Evolutionary conservation across 2,797 vertebrate genomes (phyloP), one percentile per base, ranked within the genome.

Genomic region (Pseudochirops cupreus): DNA sequence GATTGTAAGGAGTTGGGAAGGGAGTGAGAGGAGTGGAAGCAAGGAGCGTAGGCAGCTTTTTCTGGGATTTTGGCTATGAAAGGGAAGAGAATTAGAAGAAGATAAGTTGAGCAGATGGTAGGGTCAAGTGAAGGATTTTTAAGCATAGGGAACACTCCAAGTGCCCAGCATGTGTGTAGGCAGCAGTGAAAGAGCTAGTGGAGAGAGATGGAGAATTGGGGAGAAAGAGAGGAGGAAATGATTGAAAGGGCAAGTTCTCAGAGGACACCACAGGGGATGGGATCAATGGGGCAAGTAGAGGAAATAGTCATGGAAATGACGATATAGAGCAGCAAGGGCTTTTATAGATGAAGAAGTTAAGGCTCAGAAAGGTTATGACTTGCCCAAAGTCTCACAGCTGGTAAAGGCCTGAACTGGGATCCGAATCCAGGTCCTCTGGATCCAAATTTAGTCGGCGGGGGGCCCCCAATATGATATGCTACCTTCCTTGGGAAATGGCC

Each of bases 61-160:
- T 46, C 39, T 46, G 46, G 39, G 74, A 82, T 82, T 82, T 82
- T 82, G 74, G 39, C 74, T 46, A 46, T 46, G 39, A 46, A 82
- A 46, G 12, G 11, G 6, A 82, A 82, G 39, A 82, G 39, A 46
- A 0, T 46, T 82, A 9, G 7, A 82, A 21, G n/a, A 82, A 82
- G 74, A 46, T 46, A 46, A 26, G 13, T 26, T 82, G 74, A 82
- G 74, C 74, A 82, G 74, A 82, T 82, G 74, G 74, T 46, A 3
- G 74, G 74, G 74, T 82, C 74, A 82, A 82, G n/a, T 82, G 74
- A 46, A 82, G 74, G 39, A 82, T 82, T 82, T 82, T 46, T 82
- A 46, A 82, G 21, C n/a, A 46, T 46, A 82, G 74, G 39, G 39
- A 82, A 82, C 7, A 46, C n/a, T 74, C 18, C 57, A 28, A 58